Evolutionary conservation across 30 jellyfish, hydroid and myxozoan species (phyloP).

Genomic region (Cassiopea andromeda): DNA sequence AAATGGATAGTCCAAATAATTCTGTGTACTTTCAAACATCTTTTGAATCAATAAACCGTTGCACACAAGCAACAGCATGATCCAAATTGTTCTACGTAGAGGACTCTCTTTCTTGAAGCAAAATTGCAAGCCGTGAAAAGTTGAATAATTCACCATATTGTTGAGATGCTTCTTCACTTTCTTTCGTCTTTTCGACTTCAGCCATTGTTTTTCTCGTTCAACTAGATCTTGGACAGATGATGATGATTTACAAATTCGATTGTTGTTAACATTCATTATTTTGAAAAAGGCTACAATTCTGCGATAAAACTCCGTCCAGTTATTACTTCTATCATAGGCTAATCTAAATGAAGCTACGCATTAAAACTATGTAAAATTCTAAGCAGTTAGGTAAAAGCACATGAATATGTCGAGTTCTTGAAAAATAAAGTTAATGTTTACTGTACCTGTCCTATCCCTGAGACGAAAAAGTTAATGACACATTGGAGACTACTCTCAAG

Average conservation of each 20-base stretch:
- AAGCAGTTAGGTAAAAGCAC: no score
- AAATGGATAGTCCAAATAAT: constrained; percentile 74
- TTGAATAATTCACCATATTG: constrained; percentile 65
- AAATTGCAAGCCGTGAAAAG: constrained; percentile 88
- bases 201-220: constrained; percentile 52
- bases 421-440: no score
- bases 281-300: background rate
- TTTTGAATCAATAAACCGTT: constrained; percentile 70
- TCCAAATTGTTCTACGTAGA: constrained; percentile 75
- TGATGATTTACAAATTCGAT: constrained; percentile 9
- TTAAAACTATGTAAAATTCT: no score
- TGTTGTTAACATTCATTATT: background rate
- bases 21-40: constrained; percentile 85
- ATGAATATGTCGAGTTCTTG: no score
- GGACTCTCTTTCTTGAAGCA: constrained; percentile 86
- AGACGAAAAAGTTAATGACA: no score
- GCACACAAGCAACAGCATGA: constrained; percentile 57
- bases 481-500: no score
- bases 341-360: no score
- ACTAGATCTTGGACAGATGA: constrained; percentile 35
- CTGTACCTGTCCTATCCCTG: no score
- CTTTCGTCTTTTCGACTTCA: constrained; percentile 53
- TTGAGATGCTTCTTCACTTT: constrained; percentile 57
- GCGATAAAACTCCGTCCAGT: background rate
- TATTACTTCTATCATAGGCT: background rate